A percentile compares a stretch with the other conserved stretches of the same genome.
phyloP scores from a whole-genome alignment of 2,888 invertebrate species.

The Arrhopalites spinosus region DNA sequence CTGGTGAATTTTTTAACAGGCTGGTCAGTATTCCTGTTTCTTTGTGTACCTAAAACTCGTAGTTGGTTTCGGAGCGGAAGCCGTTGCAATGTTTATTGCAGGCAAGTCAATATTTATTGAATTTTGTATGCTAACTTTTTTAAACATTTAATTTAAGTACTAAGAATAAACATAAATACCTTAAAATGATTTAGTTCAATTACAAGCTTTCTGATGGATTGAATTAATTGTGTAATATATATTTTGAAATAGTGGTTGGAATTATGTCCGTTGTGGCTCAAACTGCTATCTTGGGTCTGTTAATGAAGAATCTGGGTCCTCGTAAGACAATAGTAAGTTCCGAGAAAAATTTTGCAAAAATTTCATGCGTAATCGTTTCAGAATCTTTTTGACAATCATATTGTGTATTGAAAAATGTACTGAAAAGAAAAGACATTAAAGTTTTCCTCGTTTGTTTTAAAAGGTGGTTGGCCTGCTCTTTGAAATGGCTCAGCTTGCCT shows the following conservation, averaged over 20 bases:
- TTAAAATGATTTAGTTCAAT: too few relatives aligned
- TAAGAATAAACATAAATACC: too few relatives aligned
- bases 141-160: too few relatives aligned
- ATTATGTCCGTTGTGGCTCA: constrained; percentile 87
- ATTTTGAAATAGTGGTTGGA: constrained; percentile 41
- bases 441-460: too few relatives aligned
- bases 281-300: constrained; percentile 75
- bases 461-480: constrained; percentile 81
- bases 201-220: too few relatives aligned
- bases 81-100: constrained; percentile 97
- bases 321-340: constrained; percentile 88
- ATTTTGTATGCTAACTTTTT: not conserved
- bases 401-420: too few relatives aligned
- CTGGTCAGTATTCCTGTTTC: constrained; percentile 98
- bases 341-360: not conserved
- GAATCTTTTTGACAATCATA: too few relatives aligned
- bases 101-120: constrained; percentile 56
- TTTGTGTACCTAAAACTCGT: constrained; percentile 97
- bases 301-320: constrained; percentile 86
- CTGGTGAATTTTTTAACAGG: constrained; percentile 58
- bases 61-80: constrained; percentile 92
- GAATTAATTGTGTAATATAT: too few relatives aligned
- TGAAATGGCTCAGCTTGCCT: constrained; percentile 95
- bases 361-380: too few relatives aligned
- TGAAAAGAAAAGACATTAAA: too few relatives aligned